These are phyloP conservation scores for Anagyrus pseudococci DNA, from an alignment of 2,888 invertebrate genomes.

Conservation along the genomic window DNA sequence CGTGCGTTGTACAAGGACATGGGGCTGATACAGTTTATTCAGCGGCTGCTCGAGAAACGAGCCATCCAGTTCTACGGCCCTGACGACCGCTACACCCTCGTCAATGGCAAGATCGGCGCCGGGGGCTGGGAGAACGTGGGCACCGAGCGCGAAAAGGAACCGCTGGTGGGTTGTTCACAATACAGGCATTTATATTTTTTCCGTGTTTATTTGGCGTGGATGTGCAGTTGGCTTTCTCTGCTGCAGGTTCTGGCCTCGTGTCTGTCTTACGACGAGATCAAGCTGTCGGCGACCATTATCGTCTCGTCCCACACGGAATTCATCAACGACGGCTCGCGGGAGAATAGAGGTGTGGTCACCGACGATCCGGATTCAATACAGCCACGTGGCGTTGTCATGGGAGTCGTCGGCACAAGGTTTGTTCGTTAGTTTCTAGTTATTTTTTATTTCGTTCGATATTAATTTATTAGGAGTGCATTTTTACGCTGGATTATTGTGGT, in stretches of 20 bases:
- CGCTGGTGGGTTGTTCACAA: conserved; percentile 53
- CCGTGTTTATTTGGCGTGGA: neutral
- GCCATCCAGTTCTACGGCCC: conserved; percentile 65
- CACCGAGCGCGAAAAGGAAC: conserved; percentile 65
- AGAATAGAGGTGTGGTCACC: conserved; percentile 64
- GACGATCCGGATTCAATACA: conserved; percentile 62
- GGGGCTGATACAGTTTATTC: conserved; percentile 66
- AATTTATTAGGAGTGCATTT: neutral
- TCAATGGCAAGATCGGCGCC: conserved; percentile 61
- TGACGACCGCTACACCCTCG: conserved; percentile 64
- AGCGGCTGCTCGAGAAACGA: conserved; percentile 67
- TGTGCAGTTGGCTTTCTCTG: neutral
- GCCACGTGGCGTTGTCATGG: conserved; percentile 64
- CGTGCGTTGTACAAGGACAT: conserved; percentile 67
- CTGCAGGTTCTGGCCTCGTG: conserved; percentile 63
- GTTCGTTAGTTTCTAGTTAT: conserved; percentile 3
- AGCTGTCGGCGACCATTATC: conserved; percentile 67
- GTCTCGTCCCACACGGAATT: conserved; percentile 69
- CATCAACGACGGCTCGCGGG: conserved; percentile 68
- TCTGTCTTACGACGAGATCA: conserved; percentile 72
- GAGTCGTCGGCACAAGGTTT: conserved; percentile 56
- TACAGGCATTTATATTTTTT: neutral
- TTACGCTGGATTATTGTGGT: too few relatives aligned
- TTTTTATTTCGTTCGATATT: neutral
- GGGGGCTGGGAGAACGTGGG: conserved; percentile 70